Evolutionary conservation across 2,888 invertebrate genomes (phyloP).

Genomic region (Epiblema foenella): DNA sequence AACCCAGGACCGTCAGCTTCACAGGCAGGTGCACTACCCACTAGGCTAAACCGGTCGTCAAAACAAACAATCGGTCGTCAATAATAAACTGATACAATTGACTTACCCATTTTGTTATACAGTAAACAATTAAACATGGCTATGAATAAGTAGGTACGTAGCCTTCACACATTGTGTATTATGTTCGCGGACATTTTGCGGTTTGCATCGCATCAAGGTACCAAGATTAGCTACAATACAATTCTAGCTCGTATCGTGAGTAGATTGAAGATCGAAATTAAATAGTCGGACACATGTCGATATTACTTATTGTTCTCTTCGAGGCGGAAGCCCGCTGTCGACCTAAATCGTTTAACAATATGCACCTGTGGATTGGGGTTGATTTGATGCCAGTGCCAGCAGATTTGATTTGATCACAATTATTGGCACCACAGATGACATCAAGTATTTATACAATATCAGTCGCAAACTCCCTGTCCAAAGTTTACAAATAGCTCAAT

Average conservation of each 20-base stretch:
- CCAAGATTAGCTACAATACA: background rate
- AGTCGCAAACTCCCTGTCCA: background rate
- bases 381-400: background rate
- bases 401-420: too few relatives aligned
- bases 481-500: slow-evolving; percentile 6
- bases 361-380: background rate
- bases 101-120: too few relatives aligned
- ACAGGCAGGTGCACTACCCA: too few relatives aligned
- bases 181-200: slow-evolving; percentile 70
- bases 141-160: background rate
- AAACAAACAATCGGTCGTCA: too few relatives aligned
- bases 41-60: too few relatives aligned
- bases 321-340: background rate
- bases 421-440: slow-evolving; percentile 4
- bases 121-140: too few relatives aligned
- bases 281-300: too few relatives aligned
- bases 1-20: too few relatives aligned
- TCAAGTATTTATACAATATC: background rate
- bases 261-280: too few relatives aligned
- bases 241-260: background rate
- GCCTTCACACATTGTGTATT: slow-evolving; percentile 50
- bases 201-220: slow-evolving; percentile 65
- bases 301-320: background rate
- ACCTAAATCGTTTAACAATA: background rate
- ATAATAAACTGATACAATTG: too few relatives aligned